Evolutionary conservation across 2,113 vertebrate species (phyloP).

Genomic region (Panthera tigris): DNA sequence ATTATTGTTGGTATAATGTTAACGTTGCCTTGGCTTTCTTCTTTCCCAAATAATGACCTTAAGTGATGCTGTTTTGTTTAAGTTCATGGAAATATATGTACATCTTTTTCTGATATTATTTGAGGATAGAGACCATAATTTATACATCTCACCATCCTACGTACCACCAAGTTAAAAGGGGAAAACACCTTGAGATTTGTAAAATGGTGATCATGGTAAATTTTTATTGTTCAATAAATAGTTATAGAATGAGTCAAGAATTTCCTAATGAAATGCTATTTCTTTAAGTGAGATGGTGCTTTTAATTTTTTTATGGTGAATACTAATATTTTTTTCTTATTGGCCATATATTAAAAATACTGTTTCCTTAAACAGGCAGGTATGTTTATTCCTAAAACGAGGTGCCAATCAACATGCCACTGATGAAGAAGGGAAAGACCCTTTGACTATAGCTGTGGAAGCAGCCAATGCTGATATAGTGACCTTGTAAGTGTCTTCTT

Average conservation of each 20-base stretch:
- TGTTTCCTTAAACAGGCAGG: slow-evolving; percentile 88
- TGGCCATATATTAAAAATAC: slow-evolving; percentile 33
- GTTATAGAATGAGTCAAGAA: slow-evolving; percentile 41
- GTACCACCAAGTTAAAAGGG: background rate
- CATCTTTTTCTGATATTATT: slow-evolving; percentile 1
- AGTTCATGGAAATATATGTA: background rate
- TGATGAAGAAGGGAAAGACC: slow-evolving; percentile 96
- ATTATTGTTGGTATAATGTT: background rate
- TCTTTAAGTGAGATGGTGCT: slow-evolving; percentile 16
- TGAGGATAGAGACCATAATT: background rate
- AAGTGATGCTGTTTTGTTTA: background rate
- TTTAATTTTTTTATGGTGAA: slow-evolving; percentile 47
- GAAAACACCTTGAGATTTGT: slow-evolving; percentile 22
- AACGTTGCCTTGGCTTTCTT: background rate
- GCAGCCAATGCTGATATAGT: slow-evolving; percentile 99
- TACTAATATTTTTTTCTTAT: background rate
- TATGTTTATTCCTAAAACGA: slow-evolving; percentile 98
- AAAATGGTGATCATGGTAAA: slow-evolving; percentile 25
- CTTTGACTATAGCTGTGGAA: slow-evolving; percentile 94
- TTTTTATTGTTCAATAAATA: slow-evolving; percentile 35
- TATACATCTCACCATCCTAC: background rate
- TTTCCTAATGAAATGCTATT: slow-evolving; percentile 38
- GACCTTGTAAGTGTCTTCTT: slow-evolving; percentile 90
- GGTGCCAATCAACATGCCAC: slow-evolving; percentile 97
- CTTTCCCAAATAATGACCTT: background rate